Evolutionary conservation across 35 echinoderm and acorn worm species (phyloP).

Genomic region (Heliocidaris erythrogramma): DNA sequence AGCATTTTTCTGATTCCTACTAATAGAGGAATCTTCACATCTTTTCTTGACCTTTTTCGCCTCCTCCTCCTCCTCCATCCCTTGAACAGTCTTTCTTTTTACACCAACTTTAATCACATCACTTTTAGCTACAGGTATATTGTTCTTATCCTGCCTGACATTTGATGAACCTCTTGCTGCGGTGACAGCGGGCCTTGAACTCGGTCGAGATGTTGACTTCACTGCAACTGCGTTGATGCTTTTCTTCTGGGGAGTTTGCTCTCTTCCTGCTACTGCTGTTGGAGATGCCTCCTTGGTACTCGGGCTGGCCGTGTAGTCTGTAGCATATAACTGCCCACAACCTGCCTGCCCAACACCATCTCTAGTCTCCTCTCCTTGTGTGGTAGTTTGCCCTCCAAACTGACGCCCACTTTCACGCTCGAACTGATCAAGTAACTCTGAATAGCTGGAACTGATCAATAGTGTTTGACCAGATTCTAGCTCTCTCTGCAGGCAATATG

Average conservation of each 20-base stretch:
- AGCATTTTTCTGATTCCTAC: slow-evolving; percentile 63
- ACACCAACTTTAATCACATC: neutral
- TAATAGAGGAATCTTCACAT: neutral
- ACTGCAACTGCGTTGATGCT: neutral
- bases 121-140: neutral
- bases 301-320: neutral
- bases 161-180: neutral
- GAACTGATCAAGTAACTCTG: neutral
- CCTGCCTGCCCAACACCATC: neutral
- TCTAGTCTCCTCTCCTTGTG: neutral
- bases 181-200: neutral
- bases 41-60: neutral
- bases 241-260: neutral
- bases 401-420: neutral
- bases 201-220: neutral
- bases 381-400: neutral
- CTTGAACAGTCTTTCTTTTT: slow-evolving; percentile 12
- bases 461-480: neutral
- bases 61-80: neutral
- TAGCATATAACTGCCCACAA: neutral
- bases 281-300: neutral
- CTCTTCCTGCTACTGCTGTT: neutral
- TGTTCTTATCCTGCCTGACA: neutral
- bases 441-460: neutral
- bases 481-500: neutral